Evolutionary conservation across 1,140 invertebrate species (phyloP).

Genomic region (Drosophila pruinosa): DNA sequence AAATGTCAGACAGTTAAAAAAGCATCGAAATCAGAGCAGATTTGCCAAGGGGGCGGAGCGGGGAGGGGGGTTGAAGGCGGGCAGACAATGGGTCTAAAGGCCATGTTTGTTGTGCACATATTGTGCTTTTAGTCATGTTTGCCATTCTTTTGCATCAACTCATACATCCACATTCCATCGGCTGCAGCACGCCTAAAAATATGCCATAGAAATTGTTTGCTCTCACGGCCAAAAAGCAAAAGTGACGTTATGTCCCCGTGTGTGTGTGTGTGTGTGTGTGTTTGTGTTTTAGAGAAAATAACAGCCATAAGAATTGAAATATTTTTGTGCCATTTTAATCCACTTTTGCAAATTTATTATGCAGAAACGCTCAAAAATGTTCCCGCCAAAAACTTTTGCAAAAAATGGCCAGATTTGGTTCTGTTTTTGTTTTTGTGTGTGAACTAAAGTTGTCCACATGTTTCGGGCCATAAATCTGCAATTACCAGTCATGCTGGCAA

Average conservation of each 20-base stretch:
- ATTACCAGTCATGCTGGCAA: conserved; percentile 60
- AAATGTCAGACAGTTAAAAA: conserved; percentile 61
- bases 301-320: conserved; percentile 20
- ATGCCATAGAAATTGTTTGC: conserved; percentile 44
- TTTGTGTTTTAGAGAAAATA: background rate
- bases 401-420: conserved; percentile 3
- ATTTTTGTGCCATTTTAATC: conserved; percentile 65
- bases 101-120: conserved; percentile 16
- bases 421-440: conserved; percentile 8
- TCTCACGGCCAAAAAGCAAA: conserved; percentile 40
- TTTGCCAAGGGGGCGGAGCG: background rate
- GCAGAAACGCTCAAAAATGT: conserved; percentile 65
- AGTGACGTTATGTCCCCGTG: conserved; percentile 21
- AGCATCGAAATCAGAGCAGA: conserved; percentile 24
- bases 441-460: conserved; percentile 60
- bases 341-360: conserved; percentile 74
- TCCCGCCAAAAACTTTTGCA: conserved; percentile 37
- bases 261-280: background rate
- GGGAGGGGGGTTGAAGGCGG: background rate
- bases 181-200: conserved; percentile 51
- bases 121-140: conserved; percentile 48
- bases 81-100: background rate
- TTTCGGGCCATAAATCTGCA: conserved; percentile 72
- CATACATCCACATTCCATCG: conserved; percentile 19
- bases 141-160: conserved; percentile 40